These are phyloP conservation scores for Myotis findleyi DNA, from an alignment of 2,797 vertebrate genomes.

Conservation along the genomic window DNA sequence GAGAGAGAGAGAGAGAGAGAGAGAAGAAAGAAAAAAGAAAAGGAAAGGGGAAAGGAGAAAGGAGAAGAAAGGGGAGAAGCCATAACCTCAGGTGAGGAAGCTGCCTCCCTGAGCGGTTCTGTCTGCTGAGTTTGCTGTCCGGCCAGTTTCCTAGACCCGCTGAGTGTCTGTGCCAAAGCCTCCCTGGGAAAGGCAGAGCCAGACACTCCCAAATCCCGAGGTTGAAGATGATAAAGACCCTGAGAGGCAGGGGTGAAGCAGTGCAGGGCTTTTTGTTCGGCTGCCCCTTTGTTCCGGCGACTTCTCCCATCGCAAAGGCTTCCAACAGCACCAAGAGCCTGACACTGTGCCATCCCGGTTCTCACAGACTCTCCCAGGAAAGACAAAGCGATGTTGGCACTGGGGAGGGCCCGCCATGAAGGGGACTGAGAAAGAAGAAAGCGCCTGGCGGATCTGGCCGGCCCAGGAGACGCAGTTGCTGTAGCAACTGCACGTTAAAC, in stretches of 20 bases:
- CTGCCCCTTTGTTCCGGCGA: constrained; percentile 66
- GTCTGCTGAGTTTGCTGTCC: not conserved
- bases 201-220: constrained; percentile 51
- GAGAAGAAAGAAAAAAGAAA: too few species aligned
- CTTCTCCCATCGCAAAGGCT: constrained; percentile 79
- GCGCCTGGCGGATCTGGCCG: constrained; percentile 69
- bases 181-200: constrained; percentile 32
- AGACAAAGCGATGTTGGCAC: constrained; percentile 80
- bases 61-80: too few species aligned
- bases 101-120: constrained; percentile 25
- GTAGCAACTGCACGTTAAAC: constrained; percentile 85
- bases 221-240: constrained; percentile 61
- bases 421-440: constrained; percentile 77
- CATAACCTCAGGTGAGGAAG: not conserved
- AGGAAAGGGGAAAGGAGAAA: rapidly evolving
- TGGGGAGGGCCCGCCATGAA: constrained; percentile 65
- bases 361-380: constrained; percentile 80
- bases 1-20: too few species aligned
- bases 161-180: constrained; percentile 65
- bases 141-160: not conserved
- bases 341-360: constrained; percentile 83
- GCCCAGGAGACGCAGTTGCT: constrained; percentile 81
- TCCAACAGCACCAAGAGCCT: constrained; percentile 80
- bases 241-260: constrained; percentile 66
- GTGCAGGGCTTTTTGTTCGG: constrained; percentile 70